phyloP scores from a whole-genome alignment of 2,888 invertebrate species.

The Amblyjoppa proteus region DNA sequence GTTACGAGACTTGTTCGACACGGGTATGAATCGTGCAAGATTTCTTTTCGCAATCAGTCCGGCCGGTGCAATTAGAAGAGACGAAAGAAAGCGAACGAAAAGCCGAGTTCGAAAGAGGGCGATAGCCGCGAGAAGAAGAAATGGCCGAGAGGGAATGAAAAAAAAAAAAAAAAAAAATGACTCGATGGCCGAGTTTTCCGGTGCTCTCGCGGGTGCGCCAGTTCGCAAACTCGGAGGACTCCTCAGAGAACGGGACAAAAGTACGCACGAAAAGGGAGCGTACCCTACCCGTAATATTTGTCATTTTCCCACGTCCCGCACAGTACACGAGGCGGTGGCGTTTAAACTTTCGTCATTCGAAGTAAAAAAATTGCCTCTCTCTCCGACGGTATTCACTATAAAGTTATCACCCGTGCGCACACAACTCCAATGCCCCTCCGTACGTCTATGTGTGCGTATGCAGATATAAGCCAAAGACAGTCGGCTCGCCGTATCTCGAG shows the following conservation, averaged over 20 bases:
- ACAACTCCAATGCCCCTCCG: neutral
- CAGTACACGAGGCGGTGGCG: constrained; percentile 15
- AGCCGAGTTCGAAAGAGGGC: constrained; percentile 7
- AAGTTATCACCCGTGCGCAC: neutral
- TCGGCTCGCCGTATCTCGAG: constrained; percentile 3
- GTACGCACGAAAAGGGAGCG: neutral
- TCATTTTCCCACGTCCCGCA: constrained; percentile 44
- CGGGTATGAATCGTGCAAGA: constrained; percentile 67
- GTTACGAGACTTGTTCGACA: constrained; percentile 66
- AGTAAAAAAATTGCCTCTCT: constrained; percentile 35
- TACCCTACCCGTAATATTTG: constrained; percentile 37
- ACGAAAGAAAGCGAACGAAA: constrained; percentile 63
- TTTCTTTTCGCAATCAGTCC: constrained; percentile 67
- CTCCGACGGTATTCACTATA: constrained; percentile 2
- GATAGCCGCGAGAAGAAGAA: neutral
- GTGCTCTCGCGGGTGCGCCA: constrained; percentile 3
- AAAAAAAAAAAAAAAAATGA: neutral
- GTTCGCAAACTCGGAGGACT: constrained; percentile 9
- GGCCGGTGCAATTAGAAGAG: constrained; percentile 68
- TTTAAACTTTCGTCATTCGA: constrained; percentile 50
- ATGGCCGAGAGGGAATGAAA: constrained; percentile 2
- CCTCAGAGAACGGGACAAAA: neutral
- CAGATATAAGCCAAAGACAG: neutral
- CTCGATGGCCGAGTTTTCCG: constrained; percentile 5
- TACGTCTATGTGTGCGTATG: neutral